A percentile compares a stretch with the other conserved stretches of the same genome.
These are phyloP conservation scores for Mythimna albipuncta DNA, from an alignment of 2,888 invertebrate species.

Conservation along the genomic window DNA sequence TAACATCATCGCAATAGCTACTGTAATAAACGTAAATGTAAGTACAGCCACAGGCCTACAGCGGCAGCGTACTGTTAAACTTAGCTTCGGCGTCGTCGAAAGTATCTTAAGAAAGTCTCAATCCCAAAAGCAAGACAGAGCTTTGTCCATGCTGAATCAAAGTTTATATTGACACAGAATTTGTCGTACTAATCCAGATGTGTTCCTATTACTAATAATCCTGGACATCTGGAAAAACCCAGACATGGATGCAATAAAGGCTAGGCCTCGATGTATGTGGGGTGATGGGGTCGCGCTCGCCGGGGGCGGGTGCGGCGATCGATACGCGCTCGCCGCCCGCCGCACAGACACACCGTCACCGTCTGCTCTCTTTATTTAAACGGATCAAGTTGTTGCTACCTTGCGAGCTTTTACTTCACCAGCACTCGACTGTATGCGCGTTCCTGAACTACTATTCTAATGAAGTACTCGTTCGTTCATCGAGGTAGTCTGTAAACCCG, in stretches of 20 bases:
- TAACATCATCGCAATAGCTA: not conserved
- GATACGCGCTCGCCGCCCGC: conserved; percentile 68
- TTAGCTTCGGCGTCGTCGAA: not conserved
- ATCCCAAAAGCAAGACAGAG: no score
- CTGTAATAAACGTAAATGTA: not conserved
- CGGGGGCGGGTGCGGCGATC: conserved; percentile 64
- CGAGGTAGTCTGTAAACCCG: not conserved
- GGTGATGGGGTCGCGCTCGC: conserved; percentile 50
- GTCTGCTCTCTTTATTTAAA: conserved; percentile 70
- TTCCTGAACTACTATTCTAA: conserved; percentile 1
- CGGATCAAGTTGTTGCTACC: conserved; percentile 65
- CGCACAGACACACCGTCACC: conserved; percentile 72
- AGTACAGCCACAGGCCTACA: not conserved
- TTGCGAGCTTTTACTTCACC: conserved; percentile 25
- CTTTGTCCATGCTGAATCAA: not conserved
- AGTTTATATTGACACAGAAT: not conserved
- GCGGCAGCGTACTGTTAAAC: not conserved
- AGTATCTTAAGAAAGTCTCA: not conserved
- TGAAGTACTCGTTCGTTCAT: conserved; percentile 1
- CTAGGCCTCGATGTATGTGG: conserved; percentile 64
- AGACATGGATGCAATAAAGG: conserved; percentile 75
- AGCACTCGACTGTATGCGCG: not conserved
- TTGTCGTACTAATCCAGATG: not conserved
- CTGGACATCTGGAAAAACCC: conserved; percentile 73
- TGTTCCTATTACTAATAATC: not conserved